These are phyloP conservation scores for Panurus biarmicus DNA, from an alignment of 2,113 vertebrate genomes.

Conservation along the genomic window DNA sequence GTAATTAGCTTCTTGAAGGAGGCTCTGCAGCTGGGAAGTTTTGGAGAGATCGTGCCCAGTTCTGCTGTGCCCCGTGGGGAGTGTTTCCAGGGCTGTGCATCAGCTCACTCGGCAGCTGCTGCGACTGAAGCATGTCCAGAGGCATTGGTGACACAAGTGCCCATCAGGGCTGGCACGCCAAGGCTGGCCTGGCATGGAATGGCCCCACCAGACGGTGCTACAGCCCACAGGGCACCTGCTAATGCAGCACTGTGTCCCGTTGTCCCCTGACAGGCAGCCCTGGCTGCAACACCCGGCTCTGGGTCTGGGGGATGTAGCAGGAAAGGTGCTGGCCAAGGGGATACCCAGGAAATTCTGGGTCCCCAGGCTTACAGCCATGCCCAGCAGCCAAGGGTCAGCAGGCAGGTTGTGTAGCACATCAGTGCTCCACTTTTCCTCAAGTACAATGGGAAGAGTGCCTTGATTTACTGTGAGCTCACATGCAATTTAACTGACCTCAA, in stretches of 20 bases:
- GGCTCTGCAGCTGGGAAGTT: background rate
- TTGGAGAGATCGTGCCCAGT: background rate
- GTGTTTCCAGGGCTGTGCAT: background rate
- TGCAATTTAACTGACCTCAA: background rate
- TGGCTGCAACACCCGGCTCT: background rate
- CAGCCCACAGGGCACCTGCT: background rate
- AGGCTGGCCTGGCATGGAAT: background rate
- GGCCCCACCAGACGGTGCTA: background rate
- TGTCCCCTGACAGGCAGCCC: background rate
- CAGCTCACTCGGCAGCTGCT: background rate
- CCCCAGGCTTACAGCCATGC: background rate
- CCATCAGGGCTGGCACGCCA: fast-evolving
- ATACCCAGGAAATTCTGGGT: background rate
- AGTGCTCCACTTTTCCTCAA: background rate
- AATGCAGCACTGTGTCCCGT: fast-evolving
- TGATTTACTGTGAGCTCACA: background rate
- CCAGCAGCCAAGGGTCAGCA: background rate
- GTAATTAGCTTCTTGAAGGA: background rate
- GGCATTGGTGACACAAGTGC: background rate
- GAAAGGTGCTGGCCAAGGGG: background rate
- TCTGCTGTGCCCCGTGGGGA: background rate
- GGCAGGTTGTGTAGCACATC: background rate
- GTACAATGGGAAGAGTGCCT: background rate
- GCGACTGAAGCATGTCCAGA: background rate
- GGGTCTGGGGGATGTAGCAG: background rate